Evolutionary conservation across 2,113 vertebrate genomes (phyloP).

Genomic region (Phocoena sinus): DNA sequence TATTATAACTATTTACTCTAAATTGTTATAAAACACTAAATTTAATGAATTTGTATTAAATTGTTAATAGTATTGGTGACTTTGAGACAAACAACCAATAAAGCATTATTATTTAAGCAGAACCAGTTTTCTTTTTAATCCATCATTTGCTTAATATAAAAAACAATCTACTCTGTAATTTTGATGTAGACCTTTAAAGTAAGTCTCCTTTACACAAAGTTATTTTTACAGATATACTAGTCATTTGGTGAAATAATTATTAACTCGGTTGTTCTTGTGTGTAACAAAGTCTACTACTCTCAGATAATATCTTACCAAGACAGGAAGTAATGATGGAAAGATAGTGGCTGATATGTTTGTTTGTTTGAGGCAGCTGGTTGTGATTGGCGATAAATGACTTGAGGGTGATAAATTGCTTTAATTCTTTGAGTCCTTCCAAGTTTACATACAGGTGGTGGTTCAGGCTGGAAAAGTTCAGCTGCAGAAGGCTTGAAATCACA

Average conservation of each 20-base stretch:
- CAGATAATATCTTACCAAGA: background rate
- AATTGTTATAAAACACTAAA: background rate
- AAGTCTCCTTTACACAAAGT: background rate
- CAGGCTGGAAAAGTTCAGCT: background rate
- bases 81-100: background rate
- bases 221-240: background rate
- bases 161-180: background rate
- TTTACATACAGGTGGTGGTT: background rate
- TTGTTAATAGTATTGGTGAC: background rate
- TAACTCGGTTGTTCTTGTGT: background rate
- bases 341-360: background rate
- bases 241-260: background rate
- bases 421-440: background rate
- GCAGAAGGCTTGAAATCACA: background rate
- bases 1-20: background rate
- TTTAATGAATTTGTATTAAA: background rate
- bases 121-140: background rate
- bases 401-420: background rate
- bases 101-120: background rate
- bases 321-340: background rate
- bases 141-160: background rate
- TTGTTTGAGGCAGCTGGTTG: background rate
- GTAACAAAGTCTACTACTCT: background rate
- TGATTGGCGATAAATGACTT: background rate
- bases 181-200: background rate